These are phyloP conservation scores for Drosophila truncata DNA, from an alignment of 1,140 invertebrate species.

Conservation along the genomic window DNA sequence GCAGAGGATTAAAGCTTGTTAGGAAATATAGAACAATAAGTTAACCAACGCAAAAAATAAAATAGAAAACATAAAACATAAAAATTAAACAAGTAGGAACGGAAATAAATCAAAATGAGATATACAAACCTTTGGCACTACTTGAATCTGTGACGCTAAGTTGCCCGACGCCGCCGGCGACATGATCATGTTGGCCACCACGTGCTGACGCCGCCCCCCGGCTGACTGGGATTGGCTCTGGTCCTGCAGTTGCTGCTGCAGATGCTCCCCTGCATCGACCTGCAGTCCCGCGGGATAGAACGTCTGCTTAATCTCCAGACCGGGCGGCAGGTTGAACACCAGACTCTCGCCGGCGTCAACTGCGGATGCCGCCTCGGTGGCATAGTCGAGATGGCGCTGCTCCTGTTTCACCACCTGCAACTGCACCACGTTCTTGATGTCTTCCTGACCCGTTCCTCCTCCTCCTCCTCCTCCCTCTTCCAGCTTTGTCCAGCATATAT, in stretches of 20 bases:
- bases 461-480: slow-evolving; percentile 50
- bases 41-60: slow-evolving; percentile 41
- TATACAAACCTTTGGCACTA: slow-evolving; percentile 85
- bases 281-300: slow-evolving; percentile 63
- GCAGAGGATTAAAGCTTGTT: neutral
- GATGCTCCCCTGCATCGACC: slow-evolving; percentile 54
- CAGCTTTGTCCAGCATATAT: slow-evolving; percentile 77
- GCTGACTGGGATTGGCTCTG: slow-evolving; percentile 45
- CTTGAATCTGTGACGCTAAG: slow-evolving; percentile 85
- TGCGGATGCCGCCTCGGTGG: slow-evolving; percentile 48
- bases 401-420: slow-evolving; percentile 82
- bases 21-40: slow-evolving; percentile 26
- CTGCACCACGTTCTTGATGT: slow-evolving; percentile 81
- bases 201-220: slow-evolving; percentile 71
- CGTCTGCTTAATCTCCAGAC: slow-evolving; percentile 81
- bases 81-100: slow-evolving; percentile 67
- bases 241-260: slow-evolving; percentile 53
- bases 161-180: slow-evolving; percentile 67
- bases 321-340: slow-evolving; percentile 80
- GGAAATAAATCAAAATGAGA: slow-evolving; percentile 71
- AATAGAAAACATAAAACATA: slow-evolving; percentile 36
- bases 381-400: slow-evolving; percentile 74
- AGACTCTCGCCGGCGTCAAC: slow-evolving; percentile 68
- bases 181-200: slow-evolving; percentile 83
- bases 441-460: slow-evolving; percentile 51